Evolutionary conservation across 2,888 invertebrate species (phyloP).

Genomic region (Halictus ligatus): DNA sequence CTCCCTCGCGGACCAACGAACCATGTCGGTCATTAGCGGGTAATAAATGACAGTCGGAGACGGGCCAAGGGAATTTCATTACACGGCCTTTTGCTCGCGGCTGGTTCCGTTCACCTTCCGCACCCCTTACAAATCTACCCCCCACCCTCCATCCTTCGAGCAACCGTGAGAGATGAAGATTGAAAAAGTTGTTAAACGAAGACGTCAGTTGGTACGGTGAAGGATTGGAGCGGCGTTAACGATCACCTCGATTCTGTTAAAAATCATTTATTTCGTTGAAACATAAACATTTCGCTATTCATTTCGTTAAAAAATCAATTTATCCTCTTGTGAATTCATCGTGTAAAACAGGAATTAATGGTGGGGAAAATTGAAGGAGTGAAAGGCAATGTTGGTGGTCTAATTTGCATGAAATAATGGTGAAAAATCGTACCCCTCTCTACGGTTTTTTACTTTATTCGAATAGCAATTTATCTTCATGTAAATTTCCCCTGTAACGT

Average conservation of each 20-base stretch:
- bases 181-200: background rate
- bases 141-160: too few relatives aligned
- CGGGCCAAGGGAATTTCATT: slow-evolving; percentile 43
- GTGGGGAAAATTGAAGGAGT: background rate
- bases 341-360: background rate
- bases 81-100: slow-evolving; percentile 25
- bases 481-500: background rate
- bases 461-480: background rate
- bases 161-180: background rate
- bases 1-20: slow-evolving; percentile 34
- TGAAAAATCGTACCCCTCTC: background rate
- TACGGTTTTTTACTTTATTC: background rate
- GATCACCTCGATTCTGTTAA: background rate
- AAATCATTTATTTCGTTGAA: too few relatives aligned
- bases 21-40: slow-evolving; percentile 45
- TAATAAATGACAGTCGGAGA: slow-evolving; percentile 42
- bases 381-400: background rate
- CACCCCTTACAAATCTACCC: background rate
- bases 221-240: background rate
- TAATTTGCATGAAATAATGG: background rate
- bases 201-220: background rate
- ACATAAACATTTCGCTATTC: background rate
- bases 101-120: slow-evolving; percentile 14
- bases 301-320: background rate
- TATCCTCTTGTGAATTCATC: background rate